Evolutionary conservation across 2,797 vertebrate species (phyloP), one percentile per base, ranked within the genome.

Genomic region (Enteromius mattozi): DNA sequence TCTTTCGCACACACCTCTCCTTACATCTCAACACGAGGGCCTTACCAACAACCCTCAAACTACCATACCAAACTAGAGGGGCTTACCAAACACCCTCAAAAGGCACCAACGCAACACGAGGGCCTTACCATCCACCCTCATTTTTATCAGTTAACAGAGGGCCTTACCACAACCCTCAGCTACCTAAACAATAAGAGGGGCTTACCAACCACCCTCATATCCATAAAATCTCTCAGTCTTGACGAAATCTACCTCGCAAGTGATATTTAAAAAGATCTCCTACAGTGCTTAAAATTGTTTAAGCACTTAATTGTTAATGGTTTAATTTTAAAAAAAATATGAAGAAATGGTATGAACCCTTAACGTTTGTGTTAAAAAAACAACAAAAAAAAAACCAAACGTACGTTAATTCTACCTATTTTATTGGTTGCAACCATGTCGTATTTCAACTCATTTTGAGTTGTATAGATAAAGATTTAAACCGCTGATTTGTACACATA

Each of bases 1-100:
- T 27, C 68, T 78, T 42, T 82, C 16, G 13, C 75, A 66, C 69
- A 66, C 30, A 74, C 21, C 61, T 63, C 51, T 45, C 40, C 51
- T 71, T 30, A 84, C 42, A 30, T 30, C 56, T 75, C 63, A 83
- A 54, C 84, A 84, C 51, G 79, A 80, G 78, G 81, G 83, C 59
- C 81, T 86, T 92, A 93, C 91, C 92, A 74, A 47, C 35, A 84
- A 87, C 88, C 86, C 88, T 80, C 81, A 66, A n/a, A 56, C 79
- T 54, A 81, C 74, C 45, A 68, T 66, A 79, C 88, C 88, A 49
- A 88, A 72, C 82, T 63, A 54, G 86, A 88, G 82, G 89, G 90
- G 87, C 91, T 92, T 92, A 92, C 91, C 91, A 88, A 87, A 83
- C 85, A 87, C 89, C 86, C 89, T 89, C 83, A 84, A 27, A 84